A percentile compares a stretch with the other conserved stretches of the same genome.
Conservation (phyloP, 2,113 vertebrate species). For the Alces alces region DNA sequence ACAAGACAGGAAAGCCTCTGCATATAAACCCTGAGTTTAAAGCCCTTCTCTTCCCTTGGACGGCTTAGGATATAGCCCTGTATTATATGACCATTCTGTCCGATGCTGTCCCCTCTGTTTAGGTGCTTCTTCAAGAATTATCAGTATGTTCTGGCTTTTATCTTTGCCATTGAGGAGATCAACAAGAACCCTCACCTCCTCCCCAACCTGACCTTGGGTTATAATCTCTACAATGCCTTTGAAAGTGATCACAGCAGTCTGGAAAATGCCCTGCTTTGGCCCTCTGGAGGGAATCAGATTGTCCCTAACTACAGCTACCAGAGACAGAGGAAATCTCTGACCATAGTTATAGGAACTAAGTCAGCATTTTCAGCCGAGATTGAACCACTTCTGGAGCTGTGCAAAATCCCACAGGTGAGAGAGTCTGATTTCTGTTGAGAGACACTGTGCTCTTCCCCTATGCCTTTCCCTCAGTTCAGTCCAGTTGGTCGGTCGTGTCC, state of each 20-base stretch:
- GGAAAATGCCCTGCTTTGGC: not conserved
- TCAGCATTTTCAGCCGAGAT: not conserved
- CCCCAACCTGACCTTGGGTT: not conserved
- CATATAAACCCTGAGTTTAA: not conserved
- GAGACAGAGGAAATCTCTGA: not conserved
- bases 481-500: too few species aligned
- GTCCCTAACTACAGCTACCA: not conserved
- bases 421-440: not conserved
- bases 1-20: not conserved
- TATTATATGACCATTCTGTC: not conserved
- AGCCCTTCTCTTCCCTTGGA: not conserved
- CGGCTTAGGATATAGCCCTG: not conserved
- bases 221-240: not conserved
- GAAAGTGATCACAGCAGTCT: not conserved
- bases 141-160: not conserved
- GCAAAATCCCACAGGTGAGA: not conserved
- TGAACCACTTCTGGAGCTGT: not conserved
- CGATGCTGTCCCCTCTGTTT: not conserved
- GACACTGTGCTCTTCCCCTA: not conserved
- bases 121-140: not conserved
- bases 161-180: not conserved
- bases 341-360: not conserved
- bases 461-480: not conserved
- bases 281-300: not conserved
- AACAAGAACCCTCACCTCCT: not conserved